Base-by-base conservation (phyloP, 2,888 invertebrate genomes). In the Aelia acuminata region DNA sequence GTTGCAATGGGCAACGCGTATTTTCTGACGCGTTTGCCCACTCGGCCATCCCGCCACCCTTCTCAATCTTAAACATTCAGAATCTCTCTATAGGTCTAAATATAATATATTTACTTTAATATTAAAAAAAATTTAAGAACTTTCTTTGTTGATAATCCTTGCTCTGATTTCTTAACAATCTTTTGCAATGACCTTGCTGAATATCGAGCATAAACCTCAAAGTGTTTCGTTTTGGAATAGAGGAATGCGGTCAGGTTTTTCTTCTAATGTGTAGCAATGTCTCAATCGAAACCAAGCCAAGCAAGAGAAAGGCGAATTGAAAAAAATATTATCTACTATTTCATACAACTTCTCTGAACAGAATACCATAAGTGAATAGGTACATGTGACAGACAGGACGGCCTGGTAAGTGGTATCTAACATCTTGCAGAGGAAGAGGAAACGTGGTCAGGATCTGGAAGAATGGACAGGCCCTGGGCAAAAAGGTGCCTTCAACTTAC, bases 361-460 rank as follows among this genome's bases (percentile, higher is more conserved):
- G 22, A 53, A 53, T n/a, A 49, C 13, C 5, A 3, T 10, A 2
- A 50, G 22, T 18, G 15, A 15, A 15, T 50, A 50, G 10, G n/a
- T n/a, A 11, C 53, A 53, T 15, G 18, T 57, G 57, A 26, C 20
- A 3, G 57, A 57, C 57, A 43, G 39, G 39, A 43, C 39, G 75
- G 39, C 75, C 18, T n/a, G n/a, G 75, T 75, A 75, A 75, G 75
- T 39, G 75, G 75, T 75, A 31, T 8, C 75, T 43, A 39, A 75
- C 35, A 43, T 39, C 39, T 43, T 20, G 31, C 20, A 0, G 75
- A 43, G 75, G 39, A 75, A 43, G 22, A 75, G 75, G 75, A 75
- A 75, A 22, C 22, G 75, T 75, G 75, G 39, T 75, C 39, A 75
- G 13, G 75, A 75, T 75, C 75, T 39, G 75, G 75, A 75, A 75